Percentiles rank a stretch among this genome's conserved stretches.
Evolutionary conservation across 2,113 vertebrate species (phyloP).

Genomic region (Callipepla californica): DNA sequence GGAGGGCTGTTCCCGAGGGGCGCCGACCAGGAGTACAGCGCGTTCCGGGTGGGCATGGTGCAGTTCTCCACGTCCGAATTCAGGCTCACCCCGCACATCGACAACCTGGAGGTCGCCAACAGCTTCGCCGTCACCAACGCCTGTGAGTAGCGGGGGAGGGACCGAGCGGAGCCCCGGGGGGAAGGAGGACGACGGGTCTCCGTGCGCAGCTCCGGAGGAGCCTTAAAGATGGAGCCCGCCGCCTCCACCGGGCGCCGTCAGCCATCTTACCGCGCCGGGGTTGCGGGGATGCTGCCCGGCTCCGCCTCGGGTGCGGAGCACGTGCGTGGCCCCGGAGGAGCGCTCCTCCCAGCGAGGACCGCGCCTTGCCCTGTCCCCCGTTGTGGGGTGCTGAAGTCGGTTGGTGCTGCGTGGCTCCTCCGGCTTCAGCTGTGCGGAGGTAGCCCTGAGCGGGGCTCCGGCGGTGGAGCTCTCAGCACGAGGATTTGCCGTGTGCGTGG

Average conservation of each 20-base stretch:
- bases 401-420: too few relatives aligned
- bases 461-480: too few relatives aligned
- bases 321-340: not conserved
- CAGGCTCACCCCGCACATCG: slow-evolving; percentile 96
- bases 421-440: too few relatives aligned
- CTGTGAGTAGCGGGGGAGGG: slow-evolving; percentile 85
- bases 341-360: too few relatives aligned
- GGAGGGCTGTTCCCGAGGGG: slow-evolving; percentile 97
- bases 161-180: not conserved
- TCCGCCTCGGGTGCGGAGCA: not conserved
- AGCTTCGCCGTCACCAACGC: slow-evolving; percentile 99
- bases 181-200: too few relatives aligned
- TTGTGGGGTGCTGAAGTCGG: too few relatives aligned
- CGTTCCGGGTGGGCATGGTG: slow-evolving; percentile 98
- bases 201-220: too few relatives aligned
- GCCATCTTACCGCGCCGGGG: too few relatives aligned
- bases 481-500: not conserved
- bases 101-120: slow-evolving; percentile 99
- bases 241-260: too few relatives aligned
- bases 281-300: not conserved
- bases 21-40: slow-evolving; percentile 99
- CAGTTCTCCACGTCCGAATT: slow-evolving; percentile 95
- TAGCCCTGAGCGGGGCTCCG: too few relatives aligned
- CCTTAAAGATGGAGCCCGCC: too few relatives aligned
- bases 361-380: too few relatives aligned